Evolutionary conservation across 2,888 invertebrate species (phyloP).

Genomic region (Epistrophe grossulariae): DNA sequence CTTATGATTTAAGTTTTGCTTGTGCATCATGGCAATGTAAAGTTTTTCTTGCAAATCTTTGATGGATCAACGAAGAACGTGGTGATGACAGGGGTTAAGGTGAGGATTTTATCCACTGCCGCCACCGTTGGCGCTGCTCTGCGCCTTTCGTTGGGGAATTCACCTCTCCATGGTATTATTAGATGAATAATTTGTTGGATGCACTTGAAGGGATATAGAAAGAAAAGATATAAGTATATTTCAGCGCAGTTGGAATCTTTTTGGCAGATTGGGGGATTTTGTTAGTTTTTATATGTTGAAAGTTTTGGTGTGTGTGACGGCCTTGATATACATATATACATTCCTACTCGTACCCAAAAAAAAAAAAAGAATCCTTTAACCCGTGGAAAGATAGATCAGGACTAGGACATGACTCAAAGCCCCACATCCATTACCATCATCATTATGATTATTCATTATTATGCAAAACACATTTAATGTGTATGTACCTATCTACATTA

Average conservation of each 20-base stretch:
- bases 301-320: not conserved
- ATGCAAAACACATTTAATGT: conserved; percentile 10
- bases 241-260: conserved; percentile 28
- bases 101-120: conserved; percentile 14
- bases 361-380: not conserved
- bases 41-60: conserved; percentile 37
- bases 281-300: not conserved
- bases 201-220: conserved; percentile 36
- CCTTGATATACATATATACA: conserved; percentile 21
- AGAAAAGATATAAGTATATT: conserved; percentile 7
- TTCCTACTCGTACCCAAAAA: not conserved
- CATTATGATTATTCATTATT: conserved; percentile 21
- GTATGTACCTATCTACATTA: not conserved
- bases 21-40: conserved; percentile 42
- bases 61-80: not conserved
- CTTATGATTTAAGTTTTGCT: conserved; percentile 21
- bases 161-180: conserved; percentile 32
- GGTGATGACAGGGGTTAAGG: not conserved
- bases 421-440: conserved; percentile 48
- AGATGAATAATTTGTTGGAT: conserved; percentile 59
- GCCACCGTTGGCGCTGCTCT: no score
- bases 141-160: not conserved
- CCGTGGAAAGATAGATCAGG: not conserved
- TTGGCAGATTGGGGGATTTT: conserved; percentile 33
- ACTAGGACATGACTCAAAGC: conserved; percentile 1